phyloP scores from a whole-genome alignment of 1,140 invertebrate genomes.

The Trypoxylus dichotomus region DNA sequence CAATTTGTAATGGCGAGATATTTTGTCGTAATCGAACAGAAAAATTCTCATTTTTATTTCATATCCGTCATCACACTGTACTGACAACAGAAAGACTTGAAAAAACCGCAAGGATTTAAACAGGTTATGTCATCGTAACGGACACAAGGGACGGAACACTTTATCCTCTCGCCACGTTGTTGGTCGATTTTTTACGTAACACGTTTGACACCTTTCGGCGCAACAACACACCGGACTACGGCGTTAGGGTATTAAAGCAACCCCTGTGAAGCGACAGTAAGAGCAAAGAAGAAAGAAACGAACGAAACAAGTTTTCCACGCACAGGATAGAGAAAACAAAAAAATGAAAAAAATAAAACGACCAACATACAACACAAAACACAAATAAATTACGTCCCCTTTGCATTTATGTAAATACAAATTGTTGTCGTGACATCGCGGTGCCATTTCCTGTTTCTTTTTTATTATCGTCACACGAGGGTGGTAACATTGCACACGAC shows the following conservation, averaged over 20 bases:
- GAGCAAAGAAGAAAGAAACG: background rate
- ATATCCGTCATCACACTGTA: background rate
- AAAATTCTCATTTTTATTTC: background rate
- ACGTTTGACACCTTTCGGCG: background rate
- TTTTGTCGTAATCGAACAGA: no score
- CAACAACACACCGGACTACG: background rate
- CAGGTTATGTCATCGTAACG: background rate
- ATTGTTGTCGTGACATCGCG: slow-evolving; percentile 5
- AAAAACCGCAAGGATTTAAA: background rate
- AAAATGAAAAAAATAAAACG: background rate
- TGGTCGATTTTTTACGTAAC: slow-evolving; percentile 2
- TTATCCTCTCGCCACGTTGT: background rate
- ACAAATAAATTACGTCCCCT: slow-evolving; percentile 2
- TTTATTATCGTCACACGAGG: background rate
- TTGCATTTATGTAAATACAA: slow-evolving; percentile 4
- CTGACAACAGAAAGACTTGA: background rate
- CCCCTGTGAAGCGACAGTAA: background rate
- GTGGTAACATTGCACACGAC: slow-evolving; percentile 1
- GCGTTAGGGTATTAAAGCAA: background rate
- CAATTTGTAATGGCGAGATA: no score
- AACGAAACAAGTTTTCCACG: background rate
- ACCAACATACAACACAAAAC: background rate
- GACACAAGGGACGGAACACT: background rate
- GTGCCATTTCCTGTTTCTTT: background rate
- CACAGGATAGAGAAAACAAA: background rate